Conservation (phyloP, 2,888 invertebrate species). For the Melieria crassipennis region DNA sequence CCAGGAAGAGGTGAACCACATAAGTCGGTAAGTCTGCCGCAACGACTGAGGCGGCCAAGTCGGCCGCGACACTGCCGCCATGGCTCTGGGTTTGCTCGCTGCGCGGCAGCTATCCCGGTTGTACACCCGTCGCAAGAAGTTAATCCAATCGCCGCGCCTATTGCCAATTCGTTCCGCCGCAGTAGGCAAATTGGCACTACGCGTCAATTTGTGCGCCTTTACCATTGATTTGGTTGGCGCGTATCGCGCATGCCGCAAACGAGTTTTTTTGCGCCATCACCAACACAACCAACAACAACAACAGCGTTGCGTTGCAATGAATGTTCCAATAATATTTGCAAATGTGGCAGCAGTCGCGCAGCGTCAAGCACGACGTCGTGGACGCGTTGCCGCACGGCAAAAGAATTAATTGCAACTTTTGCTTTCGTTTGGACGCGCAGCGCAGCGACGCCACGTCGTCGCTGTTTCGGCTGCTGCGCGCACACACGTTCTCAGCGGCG, state of each 20-base stretch:
- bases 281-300: no score
- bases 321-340: slow-evolving; percentile 29
- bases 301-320: slow-evolving; percentile 22
- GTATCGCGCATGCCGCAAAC: background rate
- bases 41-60: no score
- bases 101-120: no score
- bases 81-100: no score
- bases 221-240: background rate
- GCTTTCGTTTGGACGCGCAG: slow-evolving; percentile 35
- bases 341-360: slow-evolving; percentile 29
- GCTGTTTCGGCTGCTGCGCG: slow-evolving; percentile 2
- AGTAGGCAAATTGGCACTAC: no score
- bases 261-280: background rate
- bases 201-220: background rate
- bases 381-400: slow-evolving; percentile 14
- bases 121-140: no score
- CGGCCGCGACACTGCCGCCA: no score
- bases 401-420: slow-evolving; percentile 37
- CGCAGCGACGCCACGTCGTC: background rate
- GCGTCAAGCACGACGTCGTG: slow-evolving; percentile 15
- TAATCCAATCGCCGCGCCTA: no score
- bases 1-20: slow-evolving; percentile 39
- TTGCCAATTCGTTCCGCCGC: no score
- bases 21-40: background rate
- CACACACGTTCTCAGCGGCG: background rate